A percentile compares a stretch with the other conserved stretches of the same genome.
Evolutionary conservation across 2,888 invertebrate genomes (phyloP).

Genomic region (Drosophila eohydei): DNA sequence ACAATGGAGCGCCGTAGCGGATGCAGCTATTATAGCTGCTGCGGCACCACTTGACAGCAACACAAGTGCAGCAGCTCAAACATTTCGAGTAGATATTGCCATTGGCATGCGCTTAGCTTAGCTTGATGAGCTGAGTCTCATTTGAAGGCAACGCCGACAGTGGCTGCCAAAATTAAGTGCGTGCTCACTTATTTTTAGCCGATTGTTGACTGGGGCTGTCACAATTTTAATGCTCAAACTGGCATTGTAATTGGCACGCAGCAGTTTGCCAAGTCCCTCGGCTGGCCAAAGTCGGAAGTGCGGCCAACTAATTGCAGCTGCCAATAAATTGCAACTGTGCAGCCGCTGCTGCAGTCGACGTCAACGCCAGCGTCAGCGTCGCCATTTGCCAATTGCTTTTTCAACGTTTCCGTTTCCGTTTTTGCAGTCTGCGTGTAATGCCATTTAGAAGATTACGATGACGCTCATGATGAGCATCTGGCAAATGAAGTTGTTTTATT

Average conservation of each 20-base stretch:
- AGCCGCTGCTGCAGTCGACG: conserved; percentile 8
- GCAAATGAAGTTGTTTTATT: conserved; percentile 53
- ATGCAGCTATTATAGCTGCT: too few relatives aligned
- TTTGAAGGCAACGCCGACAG: neutral
- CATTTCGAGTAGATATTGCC: neutral
- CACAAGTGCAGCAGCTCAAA: neutral
- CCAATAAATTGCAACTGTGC: conserved; percentile 62
- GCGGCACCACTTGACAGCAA: neutral
- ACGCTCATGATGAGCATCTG: conserved; percentile 26
- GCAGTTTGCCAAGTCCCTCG: conserved; percentile 40
- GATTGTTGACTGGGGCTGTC: conserved; percentile 10
- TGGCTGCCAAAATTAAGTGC: conserved; percentile 2
- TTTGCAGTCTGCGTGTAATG: conserved; percentile 48
- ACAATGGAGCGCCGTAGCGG: too few relatives aligned
- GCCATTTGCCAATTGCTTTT: conserved; percentile 75
- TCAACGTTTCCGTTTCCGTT: conserved; percentile 71
- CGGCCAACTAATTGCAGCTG: conserved; percentile 64
- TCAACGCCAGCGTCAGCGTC: neutral
- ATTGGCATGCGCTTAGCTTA: neutral
- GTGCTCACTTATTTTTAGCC: neutral
- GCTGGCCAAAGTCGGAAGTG: conserved; percentile 35
- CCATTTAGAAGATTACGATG: conserved; percentile 44
- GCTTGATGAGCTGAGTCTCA: neutral
- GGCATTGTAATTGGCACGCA: conserved; percentile 43
- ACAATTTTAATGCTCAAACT: conserved; percentile 44